A percentile compares a stretch with the other conserved stretches of the same genome.
Evolutionary conservation across 2,113 vertebrate species (phyloP).

Genomic region (Pantherophis guttatus): DNA sequence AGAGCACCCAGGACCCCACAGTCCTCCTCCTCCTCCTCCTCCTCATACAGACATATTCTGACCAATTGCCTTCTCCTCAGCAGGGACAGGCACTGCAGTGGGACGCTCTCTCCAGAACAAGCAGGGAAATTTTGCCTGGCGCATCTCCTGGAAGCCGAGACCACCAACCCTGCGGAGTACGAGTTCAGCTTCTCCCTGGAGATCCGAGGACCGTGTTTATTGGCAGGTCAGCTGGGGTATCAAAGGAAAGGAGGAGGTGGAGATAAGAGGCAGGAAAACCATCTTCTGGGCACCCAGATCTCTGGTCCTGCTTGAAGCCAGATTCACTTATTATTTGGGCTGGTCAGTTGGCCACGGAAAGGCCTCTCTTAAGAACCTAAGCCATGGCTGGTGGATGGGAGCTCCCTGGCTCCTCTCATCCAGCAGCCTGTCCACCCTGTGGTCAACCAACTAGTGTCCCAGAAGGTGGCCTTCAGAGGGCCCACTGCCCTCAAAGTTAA

Average conservation of each 20-base stretch:
- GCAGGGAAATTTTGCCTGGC: slow-evolving; percentile 74
- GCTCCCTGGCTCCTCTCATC: neutral
- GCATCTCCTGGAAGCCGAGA: slow-evolving; percentile 78
- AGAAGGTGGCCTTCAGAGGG: neutral
- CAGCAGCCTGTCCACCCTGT: neutral
- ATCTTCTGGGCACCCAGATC: neutral
- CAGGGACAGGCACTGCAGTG: slow-evolving; percentile 70
- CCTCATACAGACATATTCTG: neutral
- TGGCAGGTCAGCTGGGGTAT: slow-evolving; percentile 77
- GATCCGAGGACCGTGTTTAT: slow-evolving; percentile 87
- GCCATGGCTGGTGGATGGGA: neutral
- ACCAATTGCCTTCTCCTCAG: neutral
- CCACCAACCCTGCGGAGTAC: slow-evolving; percentile 89
- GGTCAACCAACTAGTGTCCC: neutral
- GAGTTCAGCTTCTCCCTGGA: slow-evolving; percentile 93
- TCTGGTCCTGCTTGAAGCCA: neutral
- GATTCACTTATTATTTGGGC: neutral
- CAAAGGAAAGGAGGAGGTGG: neutral
- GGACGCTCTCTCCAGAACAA: slow-evolving; percentile 60
- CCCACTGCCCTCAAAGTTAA: neutral
- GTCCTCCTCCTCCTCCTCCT: neutral
- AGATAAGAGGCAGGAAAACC: neutral
- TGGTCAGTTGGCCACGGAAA: neutral
- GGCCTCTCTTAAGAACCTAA: too few species aligned
- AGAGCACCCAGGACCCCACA: neutral